Evolutionary conservation across 1,140 invertebrate species (phyloP).

Genomic region (Ectropis grisescens): DNA sequence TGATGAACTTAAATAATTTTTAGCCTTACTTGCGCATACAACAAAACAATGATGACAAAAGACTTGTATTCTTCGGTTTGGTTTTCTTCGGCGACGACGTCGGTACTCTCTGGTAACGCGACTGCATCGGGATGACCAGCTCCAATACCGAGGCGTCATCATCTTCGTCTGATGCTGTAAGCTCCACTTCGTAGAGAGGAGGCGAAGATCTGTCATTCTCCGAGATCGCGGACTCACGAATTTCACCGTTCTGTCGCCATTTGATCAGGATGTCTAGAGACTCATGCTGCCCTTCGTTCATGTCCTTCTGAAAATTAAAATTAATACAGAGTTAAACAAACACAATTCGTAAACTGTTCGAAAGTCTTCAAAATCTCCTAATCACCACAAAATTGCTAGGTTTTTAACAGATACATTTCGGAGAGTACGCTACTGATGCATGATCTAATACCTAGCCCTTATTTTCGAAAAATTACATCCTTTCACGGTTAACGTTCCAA

Average conservation of each 20-base stretch:
- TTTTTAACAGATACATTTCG: too few species aligned
- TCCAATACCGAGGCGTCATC: conserved; percentile 49
- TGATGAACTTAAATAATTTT: too few species aligned
- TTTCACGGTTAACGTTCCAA: too few species aligned
- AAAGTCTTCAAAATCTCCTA: too few species aligned
- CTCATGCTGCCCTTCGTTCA: neutral
- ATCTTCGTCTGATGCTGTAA: conserved; percentile 55
- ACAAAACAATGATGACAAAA: conserved; percentile 26
- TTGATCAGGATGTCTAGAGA: neutral
- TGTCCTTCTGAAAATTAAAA: too few species aligned
- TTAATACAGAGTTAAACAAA: too few species aligned
- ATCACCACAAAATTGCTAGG: too few species aligned
- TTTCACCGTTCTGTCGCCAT: neutral
- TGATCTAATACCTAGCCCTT: too few species aligned
- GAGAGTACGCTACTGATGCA: too few species aligned
- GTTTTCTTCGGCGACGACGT: conserved; percentile 21
- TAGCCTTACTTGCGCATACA: conserved; percentile 23
- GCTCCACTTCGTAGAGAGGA: conserved; percentile 47
- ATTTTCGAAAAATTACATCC: too few species aligned
- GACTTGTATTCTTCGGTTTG: conserved; percentile 9
- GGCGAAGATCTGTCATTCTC: conserved; percentile 35
- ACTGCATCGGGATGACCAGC: conserved; percentile 43
- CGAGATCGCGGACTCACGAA: conserved; percentile 6
- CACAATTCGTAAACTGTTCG: too few species aligned
- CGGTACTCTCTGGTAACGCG: conserved; percentile 25